Evolutionary conservation across 2,888 invertebrate genomes (phyloP).

Genomic region (Eilema sororculum): DNA sequence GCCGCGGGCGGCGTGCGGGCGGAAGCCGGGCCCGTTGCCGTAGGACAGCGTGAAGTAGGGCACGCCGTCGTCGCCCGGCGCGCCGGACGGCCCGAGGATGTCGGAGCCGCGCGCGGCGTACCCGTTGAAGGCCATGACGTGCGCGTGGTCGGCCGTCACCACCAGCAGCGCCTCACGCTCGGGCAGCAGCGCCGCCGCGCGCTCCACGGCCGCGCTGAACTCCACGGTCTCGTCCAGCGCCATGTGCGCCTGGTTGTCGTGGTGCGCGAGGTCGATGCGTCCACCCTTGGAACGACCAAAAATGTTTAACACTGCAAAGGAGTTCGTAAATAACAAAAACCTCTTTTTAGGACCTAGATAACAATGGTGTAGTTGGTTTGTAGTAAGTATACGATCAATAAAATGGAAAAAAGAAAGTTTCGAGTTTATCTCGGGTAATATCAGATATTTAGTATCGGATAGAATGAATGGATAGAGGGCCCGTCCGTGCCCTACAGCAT

Average conservation of each 20-base stretch:
- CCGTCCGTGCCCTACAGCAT: too few relatives aligned
- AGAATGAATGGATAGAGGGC: too few relatives aligned
- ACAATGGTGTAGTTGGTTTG: too few relatives aligned
- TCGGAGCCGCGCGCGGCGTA: constrained; percentile 87
- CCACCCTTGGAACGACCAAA: constrained; percentile 77
- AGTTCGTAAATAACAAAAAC: too few relatives aligned
- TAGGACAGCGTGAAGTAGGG: constrained; percentile 89
- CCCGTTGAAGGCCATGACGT: constrained; percentile 90
- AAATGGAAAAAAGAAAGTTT: too few relatives aligned
- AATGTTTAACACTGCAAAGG: too few relatives aligned
- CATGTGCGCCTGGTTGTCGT: constrained; percentile 84
- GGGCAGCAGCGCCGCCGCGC: constrained; percentile 73
- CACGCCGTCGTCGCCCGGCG: constrained; percentile 77
- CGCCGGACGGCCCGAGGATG: constrained; percentile 74
- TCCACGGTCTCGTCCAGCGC: constrained; percentile 91
- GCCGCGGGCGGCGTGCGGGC: constrained; percentile 61
- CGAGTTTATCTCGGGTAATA: too few relatives aligned
- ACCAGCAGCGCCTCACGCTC: constrained; percentile 91
- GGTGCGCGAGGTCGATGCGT: constrained; percentile 90
- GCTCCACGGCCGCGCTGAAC: constrained; percentile 87
- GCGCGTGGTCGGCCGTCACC: constrained; percentile 93
- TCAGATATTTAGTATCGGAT: too few relatives aligned
- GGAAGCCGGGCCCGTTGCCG: constrained; percentile 89
- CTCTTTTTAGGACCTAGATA: too few relatives aligned
- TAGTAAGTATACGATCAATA: too few relatives aligned